Conservation (phyloP, 1,140 invertebrate species). For the Panagrolaimus sp. region DNA sequence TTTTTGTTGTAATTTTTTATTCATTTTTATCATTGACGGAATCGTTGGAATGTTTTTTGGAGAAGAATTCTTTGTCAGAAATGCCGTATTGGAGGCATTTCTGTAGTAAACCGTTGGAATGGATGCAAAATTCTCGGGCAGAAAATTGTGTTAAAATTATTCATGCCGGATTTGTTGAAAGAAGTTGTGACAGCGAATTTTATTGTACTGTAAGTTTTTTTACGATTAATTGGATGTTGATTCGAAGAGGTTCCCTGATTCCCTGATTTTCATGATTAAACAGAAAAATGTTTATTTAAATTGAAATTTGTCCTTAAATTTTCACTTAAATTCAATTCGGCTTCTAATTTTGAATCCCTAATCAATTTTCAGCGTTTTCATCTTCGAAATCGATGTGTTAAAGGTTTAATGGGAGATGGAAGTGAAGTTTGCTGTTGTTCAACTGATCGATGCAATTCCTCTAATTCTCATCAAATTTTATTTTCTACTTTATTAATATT, state of each 20-base stretch:
- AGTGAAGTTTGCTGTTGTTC: slow-evolving; percentile 16
- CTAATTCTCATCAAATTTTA: too few species aligned
- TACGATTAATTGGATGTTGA: neutral
- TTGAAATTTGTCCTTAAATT: too few species aligned
- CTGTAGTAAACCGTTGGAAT: neutral
- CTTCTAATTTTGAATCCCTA: neutral
- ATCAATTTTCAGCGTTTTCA: neutral
- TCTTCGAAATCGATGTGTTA: slow-evolving; percentile 5
- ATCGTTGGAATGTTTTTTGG: neutral
- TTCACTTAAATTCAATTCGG: neutral
- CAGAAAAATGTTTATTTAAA: too few species aligned
- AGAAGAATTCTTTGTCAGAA: neutral
- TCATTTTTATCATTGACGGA: too few species aligned
- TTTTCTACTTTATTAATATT: too few species aligned
- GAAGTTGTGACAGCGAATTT: slow-evolving; percentile 2
- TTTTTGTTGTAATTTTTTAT: too few species aligned
- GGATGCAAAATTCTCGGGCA: neutral
- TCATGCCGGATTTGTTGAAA: neutral
- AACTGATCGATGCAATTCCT: neutral
- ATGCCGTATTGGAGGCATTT: slow-evolving; percentile 5
- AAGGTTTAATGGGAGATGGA: neutral
- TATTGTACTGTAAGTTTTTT: neutral
- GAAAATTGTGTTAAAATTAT: slow-evolving; percentile 11
- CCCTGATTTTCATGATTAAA: too few species aligned
- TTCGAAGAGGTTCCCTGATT: too few species aligned